Conservation (phyloP, 2,888 invertebrate species). For the Entomobrya proxima region DNA sequence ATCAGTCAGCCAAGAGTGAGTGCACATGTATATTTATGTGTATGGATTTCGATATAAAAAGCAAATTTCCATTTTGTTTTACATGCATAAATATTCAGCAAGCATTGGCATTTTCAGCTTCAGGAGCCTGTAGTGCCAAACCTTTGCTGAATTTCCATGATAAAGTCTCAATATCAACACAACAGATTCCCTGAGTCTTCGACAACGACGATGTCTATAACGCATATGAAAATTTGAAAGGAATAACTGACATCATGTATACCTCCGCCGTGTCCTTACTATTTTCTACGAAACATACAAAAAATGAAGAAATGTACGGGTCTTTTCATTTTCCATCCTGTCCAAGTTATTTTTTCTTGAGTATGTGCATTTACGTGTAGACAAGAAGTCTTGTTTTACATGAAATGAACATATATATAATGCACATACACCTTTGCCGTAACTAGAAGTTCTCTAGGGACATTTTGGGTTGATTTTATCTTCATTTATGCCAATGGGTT, state of each 20-base stretch:
- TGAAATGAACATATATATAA: background rate
- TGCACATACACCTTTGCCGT: background rate
- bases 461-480: constrained; percentile 64
- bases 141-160: background rate
- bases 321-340: constrained; percentile 17
- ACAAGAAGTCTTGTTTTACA: background rate
- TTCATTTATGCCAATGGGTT: constrained; percentile 65
- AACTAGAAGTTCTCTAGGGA: constrained; percentile 44
- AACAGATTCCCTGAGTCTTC: no score
- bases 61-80: constrained; percentile 62
- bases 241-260: background rate
- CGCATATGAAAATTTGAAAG: background rate
- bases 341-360: background rate
- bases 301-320: background rate
- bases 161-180: background rate
- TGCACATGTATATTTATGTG: constrained; percentile 11
- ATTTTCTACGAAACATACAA: no score
- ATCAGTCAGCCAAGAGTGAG: background rate
- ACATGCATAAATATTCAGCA: constrained; percentile 60
- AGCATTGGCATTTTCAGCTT: constrained; percentile 34
- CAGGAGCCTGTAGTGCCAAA: background rate
- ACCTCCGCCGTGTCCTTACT: background rate
- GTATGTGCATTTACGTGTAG: background rate
- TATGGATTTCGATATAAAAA: constrained; percentile 28
- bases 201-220: no score